Evolutionary conservation across 2,888 invertebrate genomes (phyloP).

Genomic region (Zhuqinia jingwanae): DNA sequence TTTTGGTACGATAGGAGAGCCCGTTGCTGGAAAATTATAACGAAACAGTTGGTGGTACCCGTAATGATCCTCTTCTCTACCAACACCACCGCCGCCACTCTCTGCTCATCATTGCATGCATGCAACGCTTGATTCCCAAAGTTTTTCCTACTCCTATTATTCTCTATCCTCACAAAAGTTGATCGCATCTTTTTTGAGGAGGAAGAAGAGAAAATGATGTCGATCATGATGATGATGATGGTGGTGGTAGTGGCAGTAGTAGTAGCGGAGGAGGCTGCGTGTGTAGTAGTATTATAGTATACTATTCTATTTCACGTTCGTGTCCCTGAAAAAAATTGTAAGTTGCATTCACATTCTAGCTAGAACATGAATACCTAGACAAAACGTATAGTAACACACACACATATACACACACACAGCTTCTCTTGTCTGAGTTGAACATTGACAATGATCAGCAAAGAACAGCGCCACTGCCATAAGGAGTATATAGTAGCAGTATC

Average conservation of each 20-base stretch:
- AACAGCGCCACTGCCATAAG: slow-evolving; percentile 13
- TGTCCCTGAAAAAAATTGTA: slow-evolving; percentile 51
- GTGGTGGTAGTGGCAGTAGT: neutral
- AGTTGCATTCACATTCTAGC: slow-evolving; percentile 26
- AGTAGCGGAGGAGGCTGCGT: neutral
- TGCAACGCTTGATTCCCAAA: neutral
- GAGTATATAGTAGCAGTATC: neutral
- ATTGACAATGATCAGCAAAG: slow-evolving; percentile 40
- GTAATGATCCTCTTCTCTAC: neutral
- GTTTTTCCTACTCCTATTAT: neutral
- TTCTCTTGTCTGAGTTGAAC: neutral
- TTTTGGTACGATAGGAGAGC: neutral
- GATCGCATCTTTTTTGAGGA: slow-evolving; percentile 30
- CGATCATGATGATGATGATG: neutral
- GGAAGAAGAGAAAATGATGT: neutral
- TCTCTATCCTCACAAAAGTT: slow-evolving; percentile 13
- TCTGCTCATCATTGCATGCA: slow-evolving; percentile 33
- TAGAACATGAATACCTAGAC: too few species aligned
- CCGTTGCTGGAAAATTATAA: slow-evolving; percentile 15
- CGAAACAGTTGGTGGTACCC: slow-evolving; percentile 48
- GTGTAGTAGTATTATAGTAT: too few species aligned
- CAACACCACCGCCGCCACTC: too few species aligned
- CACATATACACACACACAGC: neutral
- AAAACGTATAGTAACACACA: neutral
- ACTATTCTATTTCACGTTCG: slow-evolving; percentile 30